phyloP scores from a whole-genome alignment of 2,113 vertebrate species.

The Dolichallabes microphthalmus region DNA sequence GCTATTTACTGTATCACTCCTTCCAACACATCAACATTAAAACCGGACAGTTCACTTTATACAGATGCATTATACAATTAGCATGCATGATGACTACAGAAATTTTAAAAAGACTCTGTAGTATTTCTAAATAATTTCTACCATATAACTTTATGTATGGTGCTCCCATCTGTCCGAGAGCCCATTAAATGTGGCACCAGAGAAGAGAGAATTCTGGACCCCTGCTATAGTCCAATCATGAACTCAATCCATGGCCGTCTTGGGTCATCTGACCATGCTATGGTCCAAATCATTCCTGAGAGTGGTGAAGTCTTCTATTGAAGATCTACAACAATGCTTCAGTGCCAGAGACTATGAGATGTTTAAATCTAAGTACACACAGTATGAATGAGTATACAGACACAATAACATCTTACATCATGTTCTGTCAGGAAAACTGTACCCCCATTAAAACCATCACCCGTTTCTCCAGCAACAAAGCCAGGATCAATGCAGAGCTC shows the following conservation, averaged over 20 bases:
- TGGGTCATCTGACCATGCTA: background rate
- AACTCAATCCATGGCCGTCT: background rate
- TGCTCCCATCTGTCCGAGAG: background rate
- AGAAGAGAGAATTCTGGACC: background rate
- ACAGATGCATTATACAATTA: no score
- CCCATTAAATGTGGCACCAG: background rate
- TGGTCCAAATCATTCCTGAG: conserved; percentile 1
- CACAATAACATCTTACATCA: conserved; percentile 1
- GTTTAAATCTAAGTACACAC: conserved; percentile 6
- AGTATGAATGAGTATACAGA: conserved; percentile 1
- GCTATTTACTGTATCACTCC: no score
- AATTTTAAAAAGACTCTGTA: background rate
- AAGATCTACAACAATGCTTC: background rate
- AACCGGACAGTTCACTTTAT: no score
- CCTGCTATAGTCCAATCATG: background rate
- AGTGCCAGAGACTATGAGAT: background rate
- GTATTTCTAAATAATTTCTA: background rate
- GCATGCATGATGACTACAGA: no score
- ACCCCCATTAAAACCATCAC: background rate
- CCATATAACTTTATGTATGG: background rate
- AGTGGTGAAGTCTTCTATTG: background rate
- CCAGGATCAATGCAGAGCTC: background rate
- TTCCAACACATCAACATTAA: no score
- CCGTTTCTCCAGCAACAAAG: background rate
- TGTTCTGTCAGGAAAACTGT: conserved; percentile 1